Evolutionary conservation across 2,113 vertebrate species (phyloP), one percentile per base, ranked within the genome.

Genomic region (Myanophis thanlyinensis): DNA sequence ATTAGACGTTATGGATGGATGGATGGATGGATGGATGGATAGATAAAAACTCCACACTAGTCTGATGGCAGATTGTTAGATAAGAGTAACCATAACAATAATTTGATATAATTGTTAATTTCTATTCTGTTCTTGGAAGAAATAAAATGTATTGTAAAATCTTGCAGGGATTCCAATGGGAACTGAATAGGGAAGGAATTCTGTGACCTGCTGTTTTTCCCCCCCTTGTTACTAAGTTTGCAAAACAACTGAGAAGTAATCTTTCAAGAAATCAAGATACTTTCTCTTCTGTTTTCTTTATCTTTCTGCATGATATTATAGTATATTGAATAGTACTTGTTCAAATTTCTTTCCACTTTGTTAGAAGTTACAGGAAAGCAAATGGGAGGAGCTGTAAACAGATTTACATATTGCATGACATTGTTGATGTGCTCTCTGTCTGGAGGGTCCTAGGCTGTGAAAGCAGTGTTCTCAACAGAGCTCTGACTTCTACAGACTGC

Each of bases 401-500:
- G 0, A 0, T 94, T 94, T 85, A 5, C 84, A 44, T 95, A 92
- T 67, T 51, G 44, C 91, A 95, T n/a, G 0, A 85, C 23, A 49
- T 93, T 90, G 91, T 92, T 80, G 35, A 9, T 44, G 73, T 88
- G 53, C 49, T 94, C 0, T 88, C 0, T 87, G 9, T 56, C 62
- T 94, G 30, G 25, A 89, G 87, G 40, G 0, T 20, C 22, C 62
- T 56, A 5, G 11, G 73, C 93, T 94, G 90, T 91, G 44, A 84
- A 93, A 93, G 52, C 93, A 94, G 88, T 80, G 67, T 95, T 12
- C 94, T 54, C 48, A 93, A n/a, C 85, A 87, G 67, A 95, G 87
- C 80, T 94, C 67, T 54, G 0, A 54, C 73, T 91, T 95, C 92
- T 95, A 85, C 62, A 96, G 94, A 94, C 91, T 95, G 94, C 95